Base-by-base conservation (phyloP, 2,888 invertebrate genomes). In the Linnaemya tessellans region DNA sequence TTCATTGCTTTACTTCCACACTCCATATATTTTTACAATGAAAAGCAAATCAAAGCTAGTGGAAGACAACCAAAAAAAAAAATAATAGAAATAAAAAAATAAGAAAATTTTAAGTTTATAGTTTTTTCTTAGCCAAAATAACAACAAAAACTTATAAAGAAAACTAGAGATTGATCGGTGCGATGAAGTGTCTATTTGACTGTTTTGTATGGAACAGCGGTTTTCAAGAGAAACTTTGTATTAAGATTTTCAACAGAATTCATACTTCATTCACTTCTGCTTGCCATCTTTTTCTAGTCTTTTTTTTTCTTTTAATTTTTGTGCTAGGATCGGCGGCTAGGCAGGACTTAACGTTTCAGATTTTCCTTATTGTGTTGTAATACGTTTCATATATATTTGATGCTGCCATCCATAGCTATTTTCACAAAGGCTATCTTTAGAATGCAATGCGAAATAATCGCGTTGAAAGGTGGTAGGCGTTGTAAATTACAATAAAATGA, bases 131-230 rank as follows among this genome's bases (percentile, higher is more conserved):
- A 79, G 64, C 70, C 46, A 64, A 78, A 70, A 73, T 46, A 73
- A 38, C 15, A 74, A 38, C 60, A 49, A 79, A 56, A 64, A 56
- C 56, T 38, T 65, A 65, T 30, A 71, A 77, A 78, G 58, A 51
- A 75, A 71, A 58, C 49, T 58, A 71, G 64, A 85, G 85, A 85
- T 85, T 85, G 85, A 85, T 85, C 85, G 85, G 82, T 85, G 85
- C 85, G 85, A 85, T 85, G 85, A 85, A 85, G 82, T 85, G 85
- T 85, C 85, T 85, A 85, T 85, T 85, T 85, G 85, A 85, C 85
- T 85, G 85, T 84, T 73, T 73, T 74, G 81, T 79, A 22, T 51
- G 82, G 79, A 85, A 79, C 79, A 85, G 82, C 82, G 79, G 75
- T 82, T 80, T 82, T 85, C 71, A 75, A 74, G 79, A 82, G 82